Percentiles rank a stretch among this genome's conserved stretches.
phyloP scores from a whole-genome alignment of 2,888 invertebrate genomes.

The Uropetala carovei region DNA sequence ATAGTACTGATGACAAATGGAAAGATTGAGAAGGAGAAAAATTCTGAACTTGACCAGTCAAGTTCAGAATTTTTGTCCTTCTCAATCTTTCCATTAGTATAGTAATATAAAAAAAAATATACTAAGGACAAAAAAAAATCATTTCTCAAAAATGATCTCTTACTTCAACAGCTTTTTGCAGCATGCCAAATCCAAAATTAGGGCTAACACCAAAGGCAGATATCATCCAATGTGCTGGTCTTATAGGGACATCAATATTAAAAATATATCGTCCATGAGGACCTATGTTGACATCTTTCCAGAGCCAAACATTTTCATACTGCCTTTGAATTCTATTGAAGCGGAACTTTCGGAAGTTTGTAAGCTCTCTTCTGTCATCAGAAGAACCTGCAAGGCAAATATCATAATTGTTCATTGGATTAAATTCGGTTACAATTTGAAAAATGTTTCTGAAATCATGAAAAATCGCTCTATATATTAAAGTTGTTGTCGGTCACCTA shows the following conservation, averaged over 20 bases:
- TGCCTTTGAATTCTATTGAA: constrained; percentile 93
- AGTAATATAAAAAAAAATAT: neutral
- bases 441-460: too few species aligned
- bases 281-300: constrained; percentile 95
- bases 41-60: constrained; percentile 39
- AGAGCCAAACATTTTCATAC: constrained; percentile 96
- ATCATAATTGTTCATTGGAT: constrained; percentile 15
- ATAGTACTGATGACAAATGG: too few species aligned
- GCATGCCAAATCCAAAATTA: constrained; percentile 90
- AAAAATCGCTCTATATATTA: too few species aligned
- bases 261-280: constrained; percentile 93
- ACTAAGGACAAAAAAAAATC: neutral
- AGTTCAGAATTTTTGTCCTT: too few species aligned
- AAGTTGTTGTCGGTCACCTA: too few species aligned
- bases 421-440: too few species aligned
- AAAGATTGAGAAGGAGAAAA: too few species aligned
- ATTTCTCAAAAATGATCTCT: constrained; percentile 67
- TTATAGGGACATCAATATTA: constrained; percentile 88
- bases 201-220: constrained; percentile 95
- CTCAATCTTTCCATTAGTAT: neutral
- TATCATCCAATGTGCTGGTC: constrained; percentile 94
- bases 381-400: constrained; percentile 75
- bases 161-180: constrained; percentile 86
- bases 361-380: constrained; percentile 83
- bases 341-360: constrained; percentile 87